Evolutionary conservation across 2,113 vertebrate species (phyloP).

Genomic region (Daubentonia madagascariensis): DNA sequence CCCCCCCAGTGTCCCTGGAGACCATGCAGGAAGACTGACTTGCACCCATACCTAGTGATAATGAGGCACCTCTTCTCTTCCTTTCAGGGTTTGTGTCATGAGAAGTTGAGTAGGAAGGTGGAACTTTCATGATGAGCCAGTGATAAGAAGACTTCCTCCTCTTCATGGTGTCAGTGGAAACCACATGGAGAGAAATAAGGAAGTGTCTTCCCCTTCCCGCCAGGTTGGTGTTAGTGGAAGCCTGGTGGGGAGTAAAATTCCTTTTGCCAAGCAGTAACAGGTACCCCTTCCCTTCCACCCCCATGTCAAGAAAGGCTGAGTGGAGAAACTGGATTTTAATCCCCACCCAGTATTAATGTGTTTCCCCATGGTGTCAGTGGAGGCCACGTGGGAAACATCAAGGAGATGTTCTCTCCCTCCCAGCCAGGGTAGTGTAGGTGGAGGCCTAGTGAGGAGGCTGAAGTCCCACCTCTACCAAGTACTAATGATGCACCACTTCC

Average conservation of each 20-base stretch:
- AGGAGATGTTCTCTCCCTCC: not conserved
- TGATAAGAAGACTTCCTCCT: not conserved
- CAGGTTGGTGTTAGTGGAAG: not conserved
- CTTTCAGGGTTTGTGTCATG: not conserved
- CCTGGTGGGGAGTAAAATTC: not conserved
- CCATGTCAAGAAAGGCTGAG: not conserved
- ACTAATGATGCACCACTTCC: not conserved
- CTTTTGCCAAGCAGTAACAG: not conserved
- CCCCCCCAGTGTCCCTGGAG: not conserved
- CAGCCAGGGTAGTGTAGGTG: not conserved
- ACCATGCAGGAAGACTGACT: not conserved
- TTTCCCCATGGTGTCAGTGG: not conserved
- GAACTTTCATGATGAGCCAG: not conserved
- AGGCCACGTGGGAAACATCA: not conserved
- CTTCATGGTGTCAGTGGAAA: not conserved
- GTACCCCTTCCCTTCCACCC: not conserved
- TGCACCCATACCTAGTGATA: not conserved
- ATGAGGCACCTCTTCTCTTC: not conserved
- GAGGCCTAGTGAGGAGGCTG: not conserved
- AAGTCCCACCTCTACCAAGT: not conserved
- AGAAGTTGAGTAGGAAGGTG: not conserved
- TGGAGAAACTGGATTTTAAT: not conserved
- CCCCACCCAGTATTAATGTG: not conserved
- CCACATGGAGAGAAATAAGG: not conserved
- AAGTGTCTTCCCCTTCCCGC: not conserved